Percentiles rank a stretch among this genome's conserved stretches.
Conservation (phyloP, 2,113 vertebrate genomes). For the Larimichthys polyactis region DNA sequence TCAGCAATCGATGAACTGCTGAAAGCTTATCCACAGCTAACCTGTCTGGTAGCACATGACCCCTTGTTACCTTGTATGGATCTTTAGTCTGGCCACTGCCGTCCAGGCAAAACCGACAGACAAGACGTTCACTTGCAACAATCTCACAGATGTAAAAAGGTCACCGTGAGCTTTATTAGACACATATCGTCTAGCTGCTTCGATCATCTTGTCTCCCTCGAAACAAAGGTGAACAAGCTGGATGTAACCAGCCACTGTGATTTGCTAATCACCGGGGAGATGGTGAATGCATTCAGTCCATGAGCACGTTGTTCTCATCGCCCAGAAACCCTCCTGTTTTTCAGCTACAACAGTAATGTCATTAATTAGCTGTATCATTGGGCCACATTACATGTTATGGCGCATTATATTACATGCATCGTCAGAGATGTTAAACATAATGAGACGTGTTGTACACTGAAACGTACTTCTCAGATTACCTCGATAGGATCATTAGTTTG, state of each 20-base stretch:
- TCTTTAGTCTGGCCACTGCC: constrained; percentile 14
- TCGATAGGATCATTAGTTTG: background rate
- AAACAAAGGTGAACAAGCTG: constrained; percentile 20
- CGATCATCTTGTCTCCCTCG: constrained; percentile 33
- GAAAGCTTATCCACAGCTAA: constrained; percentile 60
- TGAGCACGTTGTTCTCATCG: constrained; percentile 33
- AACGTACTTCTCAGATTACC: background rate
- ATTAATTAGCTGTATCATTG: constrained; percentile 40
- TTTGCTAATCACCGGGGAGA: constrained; percentile 36
- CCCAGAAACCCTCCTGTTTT: constrained; percentile 33
- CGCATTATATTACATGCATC: constrained; percentile 18
- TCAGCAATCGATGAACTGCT: constrained; percentile 64
- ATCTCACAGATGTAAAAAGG: background rate
- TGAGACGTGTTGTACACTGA: constrained; percentile 12
- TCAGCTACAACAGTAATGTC: constrained; percentile 29
- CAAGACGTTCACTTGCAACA: background rate
- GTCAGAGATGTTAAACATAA: constrained; percentile 30
- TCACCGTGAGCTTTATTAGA: background rate
- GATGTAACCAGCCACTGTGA: background rate
- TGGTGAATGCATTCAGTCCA: constrained; percentile 19
- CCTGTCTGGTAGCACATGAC: constrained; percentile 54
- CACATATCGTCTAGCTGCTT: background rate
- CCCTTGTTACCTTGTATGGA: constrained; percentile 8
- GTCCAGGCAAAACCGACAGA: constrained; percentile 10
- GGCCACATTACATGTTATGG: constrained; percentile 18